A percentile compares a stretch with the other conserved stretches of the same genome.
These are phyloP conservation scores for Machaerirhynchus nigripectus DNA, from an alignment of 2,113 vertebrate species.

Conservation along the genomic window DNA sequence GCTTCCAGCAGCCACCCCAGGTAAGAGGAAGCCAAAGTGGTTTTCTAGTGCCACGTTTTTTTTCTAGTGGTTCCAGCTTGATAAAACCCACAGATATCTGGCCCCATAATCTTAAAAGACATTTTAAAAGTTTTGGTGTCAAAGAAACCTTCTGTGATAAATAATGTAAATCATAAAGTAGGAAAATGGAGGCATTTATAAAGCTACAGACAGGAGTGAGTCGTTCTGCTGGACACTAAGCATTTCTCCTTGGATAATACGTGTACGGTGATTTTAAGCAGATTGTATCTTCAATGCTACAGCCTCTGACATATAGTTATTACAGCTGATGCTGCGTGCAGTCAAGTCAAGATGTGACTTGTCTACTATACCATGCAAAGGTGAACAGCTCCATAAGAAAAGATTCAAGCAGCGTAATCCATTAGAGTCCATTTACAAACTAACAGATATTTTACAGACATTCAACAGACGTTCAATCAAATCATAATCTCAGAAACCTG, in stretches of 20 bases:
- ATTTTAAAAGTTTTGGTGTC: not conserved
- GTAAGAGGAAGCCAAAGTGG: not conserved
- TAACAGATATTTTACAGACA: slow-evolving; percentile 66
- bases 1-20: not conserved
- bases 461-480: slow-evolving; percentile 65
- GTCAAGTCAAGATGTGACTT: slow-evolving; percentile 58
- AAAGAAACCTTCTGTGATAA: not conserved
- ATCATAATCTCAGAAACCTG: slow-evolving; percentile 63
- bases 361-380: slow-evolving; percentile 57
- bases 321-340: not conserved
- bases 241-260: not conserved
- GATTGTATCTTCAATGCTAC: not conserved
- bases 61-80: not conserved
- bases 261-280: not conserved
- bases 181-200: not conserved
- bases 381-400: slow-evolving; percentile 48
- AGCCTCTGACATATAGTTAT: slow-evolving; percentile 56
- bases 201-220: not conserved
- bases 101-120: not conserved
- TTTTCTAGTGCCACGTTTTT: not conserved
- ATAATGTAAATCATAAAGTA: not conserved
- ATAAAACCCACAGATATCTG: not conserved
- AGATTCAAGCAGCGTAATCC: slow-evolving; percentile 36
- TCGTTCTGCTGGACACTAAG: not conserved
- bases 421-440: slow-evolving; percentile 67